A percentile compares a stretch with the other conserved stretches of the same genome.
Conservation (phyloP, 1,140 invertebrate genomes). For the Drosophila willistoni region DNA sequence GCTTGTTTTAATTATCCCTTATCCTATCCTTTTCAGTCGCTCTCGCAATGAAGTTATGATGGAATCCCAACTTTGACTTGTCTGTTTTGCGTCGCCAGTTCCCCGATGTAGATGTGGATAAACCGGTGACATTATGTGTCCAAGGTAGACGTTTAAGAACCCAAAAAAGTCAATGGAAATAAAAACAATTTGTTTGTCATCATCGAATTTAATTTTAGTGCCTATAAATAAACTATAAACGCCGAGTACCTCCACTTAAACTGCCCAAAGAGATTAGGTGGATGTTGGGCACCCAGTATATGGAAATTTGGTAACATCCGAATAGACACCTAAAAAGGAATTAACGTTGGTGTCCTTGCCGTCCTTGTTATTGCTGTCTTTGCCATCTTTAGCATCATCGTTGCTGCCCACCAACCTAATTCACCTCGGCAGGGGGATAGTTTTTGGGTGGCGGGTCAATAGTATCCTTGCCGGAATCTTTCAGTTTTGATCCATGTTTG, state of each 20-base stretch:
- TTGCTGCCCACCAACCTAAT: slow-evolving; percentile 86
- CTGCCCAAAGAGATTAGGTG: too few relatives aligned
- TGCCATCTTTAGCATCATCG: slow-evolving; percentile 73
- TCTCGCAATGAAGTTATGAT: slow-evolving; percentile 87
- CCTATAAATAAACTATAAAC: too few relatives aligned
- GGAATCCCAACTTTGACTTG: slow-evolving; percentile 90
- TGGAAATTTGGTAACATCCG: slow-evolving; percentile 91
- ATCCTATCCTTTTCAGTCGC: slow-evolving; percentile 84
- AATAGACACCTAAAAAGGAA: slow-evolving; percentile 88
- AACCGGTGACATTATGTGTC: slow-evolving; percentile 86
- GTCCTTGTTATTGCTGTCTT: slow-evolving; percentile 85
- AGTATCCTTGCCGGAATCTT: slow-evolving; percentile 22
- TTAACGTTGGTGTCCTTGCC: slow-evolving; percentile 86
- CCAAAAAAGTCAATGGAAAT: slow-evolving; percentile 33
- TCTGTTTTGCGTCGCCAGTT: slow-evolving; percentile 89
- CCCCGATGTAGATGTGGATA: slow-evolving; percentile 90
- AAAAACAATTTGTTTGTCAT: slow-evolving; percentile 35
- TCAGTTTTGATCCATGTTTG: slow-evolving; percentile 44
- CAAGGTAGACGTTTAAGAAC: slow-evolving; percentile 65
- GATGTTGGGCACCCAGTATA: too few relatives aligned
- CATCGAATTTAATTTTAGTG: slow-evolving; percentile 82
- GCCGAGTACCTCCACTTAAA: too few relatives aligned
- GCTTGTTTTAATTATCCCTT: slow-evolving; percentile 12
- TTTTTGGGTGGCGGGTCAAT: slow-evolving; percentile 63
- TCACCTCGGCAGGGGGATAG: slow-evolving; percentile 86